Evolutionary conservation across 2,888 invertebrate genomes (phyloP).

Genomic region (Cheilosia soror): DNA sequence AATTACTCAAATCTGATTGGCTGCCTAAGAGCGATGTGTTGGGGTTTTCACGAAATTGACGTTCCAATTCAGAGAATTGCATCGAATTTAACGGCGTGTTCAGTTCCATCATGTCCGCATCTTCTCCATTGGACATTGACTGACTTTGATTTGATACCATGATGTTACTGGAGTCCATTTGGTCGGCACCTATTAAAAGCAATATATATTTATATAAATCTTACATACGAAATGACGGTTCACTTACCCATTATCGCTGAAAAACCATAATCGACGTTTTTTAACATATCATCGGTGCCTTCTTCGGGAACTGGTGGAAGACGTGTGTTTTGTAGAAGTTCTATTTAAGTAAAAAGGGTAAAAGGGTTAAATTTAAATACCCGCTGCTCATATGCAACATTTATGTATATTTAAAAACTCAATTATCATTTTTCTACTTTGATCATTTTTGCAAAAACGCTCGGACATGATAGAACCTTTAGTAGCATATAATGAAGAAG

Average conservation of each 20-base stretch:
- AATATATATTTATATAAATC: not conserved
- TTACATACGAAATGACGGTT: not conserved
- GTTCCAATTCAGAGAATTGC: constrained; percentile 80
- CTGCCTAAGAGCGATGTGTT: constrained; percentile 48
- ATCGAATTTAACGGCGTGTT: constrained; percentile 80
- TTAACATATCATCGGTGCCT: constrained; percentile 86
- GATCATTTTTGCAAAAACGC: too few relatives aligned
- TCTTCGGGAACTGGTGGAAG: constrained; percentile 87
- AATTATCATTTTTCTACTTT: too few relatives aligned
- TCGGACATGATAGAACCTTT: too few relatives aligned
- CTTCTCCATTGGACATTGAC: constrained; percentile 77
- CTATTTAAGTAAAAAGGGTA: constrained; percentile 79
- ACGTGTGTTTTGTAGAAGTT: constrained; percentile 83
- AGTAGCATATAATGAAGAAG: too few relatives aligned
- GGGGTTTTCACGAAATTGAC: constrained; percentile 78
- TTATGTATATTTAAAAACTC: too few relatives aligned
- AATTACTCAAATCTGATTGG: constrained; percentile 54
- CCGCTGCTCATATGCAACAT: too few relatives aligned
- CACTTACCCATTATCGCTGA: constrained; percentile 79
- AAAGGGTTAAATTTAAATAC: not conserved
- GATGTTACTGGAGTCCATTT: constrained; percentile 80
- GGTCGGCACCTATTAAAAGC: constrained; percentile 77
- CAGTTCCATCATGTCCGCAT: constrained; percentile 82
- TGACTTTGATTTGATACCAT: constrained; percentile 79
- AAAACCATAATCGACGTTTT: constrained; percentile 82